A percentile compares a stretch with the other conserved stretches of the same genome.
Conservation (phyloP, 2,797 vertebrate species). For the Ciconia nigra region DNA sequence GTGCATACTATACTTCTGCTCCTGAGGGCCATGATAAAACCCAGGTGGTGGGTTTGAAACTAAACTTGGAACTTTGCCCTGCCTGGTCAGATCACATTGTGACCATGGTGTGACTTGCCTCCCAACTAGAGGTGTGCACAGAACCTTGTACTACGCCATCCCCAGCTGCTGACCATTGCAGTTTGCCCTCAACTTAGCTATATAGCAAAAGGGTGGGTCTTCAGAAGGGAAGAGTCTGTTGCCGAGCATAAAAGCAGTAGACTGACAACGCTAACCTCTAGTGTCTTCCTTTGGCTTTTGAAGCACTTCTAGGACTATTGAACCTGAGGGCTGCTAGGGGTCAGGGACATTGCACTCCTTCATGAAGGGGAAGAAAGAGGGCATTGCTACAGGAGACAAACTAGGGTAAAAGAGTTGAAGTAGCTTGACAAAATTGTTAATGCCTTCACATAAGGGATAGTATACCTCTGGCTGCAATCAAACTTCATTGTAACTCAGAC, state of each 20-base stretch:
- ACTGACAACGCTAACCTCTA: neutral
- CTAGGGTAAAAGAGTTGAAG: neutral
- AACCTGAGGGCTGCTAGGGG: slow-evolving; percentile 30
- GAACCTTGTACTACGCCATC: neutral
- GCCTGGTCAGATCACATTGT: slow-evolving; percentile 50
- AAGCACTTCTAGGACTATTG: neutral
- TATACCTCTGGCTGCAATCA: slow-evolving; percentile 79
- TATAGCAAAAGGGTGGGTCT: neutral
- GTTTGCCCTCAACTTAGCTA: slow-evolving; percentile 48
- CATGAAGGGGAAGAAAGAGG: neutral
- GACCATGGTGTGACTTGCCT: slow-evolving; percentile 61
- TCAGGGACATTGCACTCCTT: slow-evolving; percentile 33
- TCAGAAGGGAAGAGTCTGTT: slow-evolving; percentile 10
- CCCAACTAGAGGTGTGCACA: slow-evolving; percentile 23
- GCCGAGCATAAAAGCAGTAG: slow-evolving; percentile 23
- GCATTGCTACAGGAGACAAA: neutral
- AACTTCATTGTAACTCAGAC: slow-evolving; percentile 71
- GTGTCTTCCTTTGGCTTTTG: slow-evolving; percentile 32
- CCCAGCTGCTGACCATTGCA: neutral
- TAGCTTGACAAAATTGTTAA: slow-evolving; percentile 63
- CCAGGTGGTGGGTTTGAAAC: slow-evolving; percentile 56
- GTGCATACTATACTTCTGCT: slow-evolving; percentile 28
- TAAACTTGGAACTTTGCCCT: slow-evolving; percentile 66
- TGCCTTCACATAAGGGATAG: slow-evolving; percentile 81
- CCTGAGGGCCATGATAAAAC: slow-evolving; percentile 41